Evolutionary conservation across 2,888 invertebrate species (phyloP), one percentile per base, ranked within the genome.

Genomic region (Ornithoptera priamus): DNA sequence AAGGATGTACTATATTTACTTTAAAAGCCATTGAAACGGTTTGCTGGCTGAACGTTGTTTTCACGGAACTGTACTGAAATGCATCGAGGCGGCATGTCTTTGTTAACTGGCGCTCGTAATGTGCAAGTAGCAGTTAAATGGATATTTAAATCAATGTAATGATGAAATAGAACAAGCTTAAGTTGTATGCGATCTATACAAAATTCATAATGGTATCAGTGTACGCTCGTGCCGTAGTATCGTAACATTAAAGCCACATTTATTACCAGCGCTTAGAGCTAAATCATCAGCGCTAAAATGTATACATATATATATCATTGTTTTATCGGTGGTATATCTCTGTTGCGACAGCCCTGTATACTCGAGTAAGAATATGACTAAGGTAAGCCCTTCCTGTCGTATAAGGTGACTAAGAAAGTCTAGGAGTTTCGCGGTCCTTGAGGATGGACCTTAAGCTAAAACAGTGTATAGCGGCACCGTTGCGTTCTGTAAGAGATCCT

Each of bases 161-260:
- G 70, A 74, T 76, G 78, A 78, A 77, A 78, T 78, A 75, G 77
- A 79, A 77, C 69, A 76, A 76, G 75, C 77, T 72, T 73, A 73
- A 74, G 75, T 76, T 75, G 75, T 77, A 77, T 75, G 73, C 69
- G 76, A 77, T 81, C 75, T 81, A 75, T 77, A 85, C 83, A 80
- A 85, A 85, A 86, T 86, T 85, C 85, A 86, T 87, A 87, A 85
- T 85, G 78, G 82, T 85, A 85, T 81, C 80, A 76, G 73, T 75
- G 74, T 75, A 61, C 72, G 87, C 89, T 88, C 89, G 89, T 88
- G 89, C 88, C 83, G 75, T 76, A 76, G 83, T 86, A 88, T 88
- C 88, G 83, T 82, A 79, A 87, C 85, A 89, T 89, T 90, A 89
- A 89, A 90, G 89, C 87, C 89, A 88, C 90, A 90, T 92, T 90